phyloP scores from a whole-genome alignment of 2,113 vertebrate genomes.

The Zonotrichia leucophrys region DNA sequence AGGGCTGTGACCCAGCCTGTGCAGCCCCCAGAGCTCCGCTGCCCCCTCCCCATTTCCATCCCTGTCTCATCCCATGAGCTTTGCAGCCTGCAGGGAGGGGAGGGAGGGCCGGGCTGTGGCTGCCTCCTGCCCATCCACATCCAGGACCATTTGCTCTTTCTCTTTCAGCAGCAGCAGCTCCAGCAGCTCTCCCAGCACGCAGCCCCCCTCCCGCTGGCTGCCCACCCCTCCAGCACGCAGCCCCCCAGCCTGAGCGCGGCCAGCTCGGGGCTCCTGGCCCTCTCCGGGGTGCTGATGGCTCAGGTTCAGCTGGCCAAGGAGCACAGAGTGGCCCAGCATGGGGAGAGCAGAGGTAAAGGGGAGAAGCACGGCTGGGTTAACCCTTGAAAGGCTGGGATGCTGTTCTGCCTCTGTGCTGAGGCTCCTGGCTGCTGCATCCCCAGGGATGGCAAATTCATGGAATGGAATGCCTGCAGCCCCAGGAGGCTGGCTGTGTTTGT shows the following conservation, averaged over 20 bases:
- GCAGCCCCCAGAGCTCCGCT: background rate
- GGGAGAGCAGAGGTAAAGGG: constrained; percentile 82
- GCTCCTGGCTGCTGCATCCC: background rate
- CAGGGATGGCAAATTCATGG: background rate
- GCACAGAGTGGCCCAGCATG: constrained; percentile 79
- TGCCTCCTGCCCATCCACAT: background rate
- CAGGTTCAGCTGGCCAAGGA: constrained; percentile 86
- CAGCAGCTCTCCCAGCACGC: constrained; percentile 89
- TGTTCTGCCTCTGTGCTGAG: background rate
- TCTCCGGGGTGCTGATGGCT: constrained; percentile 79
- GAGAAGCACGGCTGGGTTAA: background rate
- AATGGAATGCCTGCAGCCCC: background rate
- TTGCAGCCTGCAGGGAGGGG: background rate
- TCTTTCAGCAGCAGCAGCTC: constrained; percentile 92
- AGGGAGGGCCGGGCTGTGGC: background rate
- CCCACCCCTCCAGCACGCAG: constrained; percentile 82
- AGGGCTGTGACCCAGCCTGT: accelerated
- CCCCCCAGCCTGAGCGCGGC: constrained; percentile 75
- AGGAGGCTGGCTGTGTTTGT: background rate
- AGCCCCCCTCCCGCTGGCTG: constrained; percentile 81
- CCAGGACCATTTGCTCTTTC: constrained; percentile 46
- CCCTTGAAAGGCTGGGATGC: background rate
- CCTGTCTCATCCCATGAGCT: background rate
- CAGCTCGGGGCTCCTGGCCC: constrained; percentile 80
- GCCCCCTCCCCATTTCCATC: background rate